phyloP scores from a whole-genome alignment of 2,113 vertebrate genomes.

The Rattus rattus region DNA sequence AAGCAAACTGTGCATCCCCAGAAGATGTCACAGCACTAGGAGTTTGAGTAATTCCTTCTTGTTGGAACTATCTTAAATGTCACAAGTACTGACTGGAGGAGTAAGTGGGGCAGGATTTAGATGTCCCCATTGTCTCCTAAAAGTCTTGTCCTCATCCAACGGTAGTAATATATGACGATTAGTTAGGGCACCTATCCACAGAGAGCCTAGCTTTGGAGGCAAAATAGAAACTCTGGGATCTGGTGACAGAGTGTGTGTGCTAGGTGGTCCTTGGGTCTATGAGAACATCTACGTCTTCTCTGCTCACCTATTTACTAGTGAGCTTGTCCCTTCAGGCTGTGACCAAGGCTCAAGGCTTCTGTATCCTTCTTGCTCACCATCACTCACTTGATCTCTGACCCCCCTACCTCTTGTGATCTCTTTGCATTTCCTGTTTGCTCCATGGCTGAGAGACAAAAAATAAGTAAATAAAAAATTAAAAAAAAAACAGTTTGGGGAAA shows the following conservation, averaged over 20 bases:
- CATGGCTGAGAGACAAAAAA: not conserved
- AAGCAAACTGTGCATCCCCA: not conserved
- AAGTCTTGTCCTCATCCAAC: not conserved
- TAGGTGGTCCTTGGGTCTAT: not conserved
- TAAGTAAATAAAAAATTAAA: not conserved
- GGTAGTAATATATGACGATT: not conserved
- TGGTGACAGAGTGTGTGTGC: not conserved
- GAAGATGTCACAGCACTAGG: not conserved
- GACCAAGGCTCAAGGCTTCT: not conserved
- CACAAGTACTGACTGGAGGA: not conserved
- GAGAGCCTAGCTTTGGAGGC: not conserved
- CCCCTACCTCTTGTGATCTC: not conserved
- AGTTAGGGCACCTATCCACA: not conserved
- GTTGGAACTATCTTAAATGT: not conserved
- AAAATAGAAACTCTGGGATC: not conserved
- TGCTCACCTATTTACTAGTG: not conserved
- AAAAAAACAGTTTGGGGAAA: not conserved
- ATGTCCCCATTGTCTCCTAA: not conserved
- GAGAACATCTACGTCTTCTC: not conserved
- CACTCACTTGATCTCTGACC: not conserved
- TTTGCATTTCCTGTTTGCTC: not conserved
- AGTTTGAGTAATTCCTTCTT: not conserved
- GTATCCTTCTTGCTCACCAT: not conserved
- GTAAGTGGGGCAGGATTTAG: fast-evolving
- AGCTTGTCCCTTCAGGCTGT: not conserved